phyloP scores from a whole-genome alignment of 2,888 invertebrate genomes.

The Pseudococcus viburni region DNA sequence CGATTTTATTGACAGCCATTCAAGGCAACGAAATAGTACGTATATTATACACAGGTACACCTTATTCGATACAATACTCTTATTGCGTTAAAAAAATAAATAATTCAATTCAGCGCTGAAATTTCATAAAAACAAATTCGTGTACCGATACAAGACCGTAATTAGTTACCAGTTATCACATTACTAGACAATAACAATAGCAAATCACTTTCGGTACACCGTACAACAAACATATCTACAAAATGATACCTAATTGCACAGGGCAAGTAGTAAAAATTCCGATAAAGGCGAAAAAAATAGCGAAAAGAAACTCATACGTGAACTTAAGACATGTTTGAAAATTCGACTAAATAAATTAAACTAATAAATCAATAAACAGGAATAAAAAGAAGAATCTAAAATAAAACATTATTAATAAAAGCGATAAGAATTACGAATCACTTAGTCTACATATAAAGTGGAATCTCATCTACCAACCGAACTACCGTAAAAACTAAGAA shows the following conservation, averaged over 20 bases:
- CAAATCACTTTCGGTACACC: neutral
- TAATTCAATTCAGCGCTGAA: neutral
- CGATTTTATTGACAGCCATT: neutral
- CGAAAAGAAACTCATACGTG: neutral
- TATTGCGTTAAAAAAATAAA: neutral
- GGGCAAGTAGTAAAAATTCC: neutral
- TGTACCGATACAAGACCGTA: neutral
- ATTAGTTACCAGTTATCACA: neutral
- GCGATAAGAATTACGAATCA: neutral
- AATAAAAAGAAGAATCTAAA: slow-evolving; percentile 26
- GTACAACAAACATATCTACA: neutral
- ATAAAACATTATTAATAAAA: slow-evolving; percentile 1
- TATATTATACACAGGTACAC: neutral
- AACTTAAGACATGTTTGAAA: neutral
- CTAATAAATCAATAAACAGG: neutral
- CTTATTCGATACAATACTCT: neutral
- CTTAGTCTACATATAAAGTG: neutral
- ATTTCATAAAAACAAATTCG: neutral
- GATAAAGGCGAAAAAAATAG: neutral
- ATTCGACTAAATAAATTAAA: slow-evolving; percentile 11
- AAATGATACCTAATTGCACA: neutral
- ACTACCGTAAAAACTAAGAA: neutral
- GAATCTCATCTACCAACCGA: neutral
- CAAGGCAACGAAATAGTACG: neutral
- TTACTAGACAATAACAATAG: neutral